phyloP scores from a whole-genome alignment of 2,888 invertebrate genomes.

The Dromius quadrimaculatus region DNA sequence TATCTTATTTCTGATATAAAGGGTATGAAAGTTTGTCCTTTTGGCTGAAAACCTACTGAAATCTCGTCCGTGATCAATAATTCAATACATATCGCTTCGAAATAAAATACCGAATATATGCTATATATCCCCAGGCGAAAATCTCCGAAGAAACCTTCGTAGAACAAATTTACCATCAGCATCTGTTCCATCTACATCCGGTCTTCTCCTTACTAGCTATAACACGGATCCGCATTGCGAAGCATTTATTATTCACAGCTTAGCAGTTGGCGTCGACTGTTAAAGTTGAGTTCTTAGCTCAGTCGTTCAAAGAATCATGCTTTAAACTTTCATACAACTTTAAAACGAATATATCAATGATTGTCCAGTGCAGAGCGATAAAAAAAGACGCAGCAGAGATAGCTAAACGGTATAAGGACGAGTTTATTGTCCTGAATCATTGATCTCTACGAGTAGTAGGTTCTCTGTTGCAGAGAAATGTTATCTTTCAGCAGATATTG shows the following conservation, averaged over 20 bases:
- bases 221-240: constrained; percentile 3
- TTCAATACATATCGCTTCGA: no score
- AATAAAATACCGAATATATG: no score
- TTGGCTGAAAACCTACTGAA: no score
- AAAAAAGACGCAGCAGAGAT: neutral
- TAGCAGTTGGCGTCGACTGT: neutral
- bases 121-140: no score
- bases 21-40: no score
- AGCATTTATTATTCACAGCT: constrained; percentile 24
- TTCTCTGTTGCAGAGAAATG: no score
- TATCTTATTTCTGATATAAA: no score
- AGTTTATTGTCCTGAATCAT: constrained; percentile 12
- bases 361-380: constrained; percentile 15
- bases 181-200: neutral
- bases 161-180: constrained; percentile 2
- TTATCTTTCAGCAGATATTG: no score
- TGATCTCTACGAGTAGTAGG: neutral
- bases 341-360: constrained; percentile 32
- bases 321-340: constrained; percentile 32
- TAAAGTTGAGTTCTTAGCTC: no score
- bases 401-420: neutral
- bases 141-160: no score
- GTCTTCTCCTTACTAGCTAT: neutral
- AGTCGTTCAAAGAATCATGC: constrained; percentile 26
- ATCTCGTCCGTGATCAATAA: no score